Conservation (phyloP, 2,113 vertebrate genomes). For the Hepsetus odoe region DNA sequence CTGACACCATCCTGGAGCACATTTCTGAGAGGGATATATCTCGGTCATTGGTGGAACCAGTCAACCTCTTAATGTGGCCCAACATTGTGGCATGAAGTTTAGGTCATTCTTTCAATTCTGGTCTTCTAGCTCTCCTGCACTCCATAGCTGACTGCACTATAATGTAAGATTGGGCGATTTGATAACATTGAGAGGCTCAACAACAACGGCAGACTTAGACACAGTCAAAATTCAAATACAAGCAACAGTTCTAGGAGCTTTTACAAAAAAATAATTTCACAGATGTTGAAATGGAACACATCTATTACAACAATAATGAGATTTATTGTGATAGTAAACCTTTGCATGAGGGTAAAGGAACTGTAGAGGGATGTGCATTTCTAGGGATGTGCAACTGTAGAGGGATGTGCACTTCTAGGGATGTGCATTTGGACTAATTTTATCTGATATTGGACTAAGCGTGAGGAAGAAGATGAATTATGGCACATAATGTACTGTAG, state of each 20-base stretch:
- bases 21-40: conserved; percentile 4
- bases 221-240: neutral
- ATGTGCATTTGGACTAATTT: neutral
- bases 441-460: neutral
- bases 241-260: neutral
- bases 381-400: too few species aligned
- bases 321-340: too few species aligned
- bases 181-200: neutral
- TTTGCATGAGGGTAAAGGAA: too few species aligned
- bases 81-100: conserved; percentile 11
- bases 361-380: too few species aligned
- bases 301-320: too few species aligned
- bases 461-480: neutral
- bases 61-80: neutral
- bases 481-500: too few species aligned
- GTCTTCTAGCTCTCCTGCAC: conserved; percentile 3
- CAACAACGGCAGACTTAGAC: neutral
- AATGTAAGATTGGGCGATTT: neutral
- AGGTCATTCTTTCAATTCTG: neutral
- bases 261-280: too few species aligned
- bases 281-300: too few species aligned
- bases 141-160: neutral
- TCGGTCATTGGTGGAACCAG: neutral
- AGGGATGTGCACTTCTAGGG: neutral
- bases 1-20: neutral